Percentiles rank a stretch among this genome's conserved stretches.
Conservation (phyloP, 2,113 vertebrate species). For the Entomyzon cyanotis region DNA sequence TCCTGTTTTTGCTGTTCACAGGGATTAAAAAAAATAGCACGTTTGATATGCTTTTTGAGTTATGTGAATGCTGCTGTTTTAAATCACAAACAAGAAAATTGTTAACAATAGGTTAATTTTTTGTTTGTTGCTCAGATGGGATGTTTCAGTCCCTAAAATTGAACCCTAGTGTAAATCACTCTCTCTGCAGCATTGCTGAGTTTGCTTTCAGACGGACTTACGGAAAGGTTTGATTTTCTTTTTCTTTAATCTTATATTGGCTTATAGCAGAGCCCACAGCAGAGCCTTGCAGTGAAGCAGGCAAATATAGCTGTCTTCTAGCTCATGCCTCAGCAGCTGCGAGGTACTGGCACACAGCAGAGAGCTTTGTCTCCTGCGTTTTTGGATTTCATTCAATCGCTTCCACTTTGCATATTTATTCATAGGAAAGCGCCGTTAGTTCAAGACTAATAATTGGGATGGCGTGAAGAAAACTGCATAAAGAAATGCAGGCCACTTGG, state of each 20-base stretch:
- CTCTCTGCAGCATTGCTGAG: neutral
- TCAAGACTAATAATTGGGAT: neutral
- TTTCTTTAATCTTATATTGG: constrained; percentile 3
- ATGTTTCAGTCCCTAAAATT: neutral
- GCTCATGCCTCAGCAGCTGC: constrained; percentile 1
- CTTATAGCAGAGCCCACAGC: constrained; percentile 1
- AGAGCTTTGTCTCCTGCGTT: constrained; percentile 13
- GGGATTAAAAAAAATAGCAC: constrained; percentile 11
- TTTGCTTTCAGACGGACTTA: neutral
- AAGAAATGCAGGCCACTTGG: neutral
- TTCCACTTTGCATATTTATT: constrained; percentile 30
- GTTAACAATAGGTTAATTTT: constrained; percentile 25
- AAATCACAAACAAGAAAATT: constrained; percentile 9
- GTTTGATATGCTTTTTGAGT: constrained; percentile 8
- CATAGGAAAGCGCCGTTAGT: constrained; percentile 1
- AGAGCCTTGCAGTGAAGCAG: neutral
- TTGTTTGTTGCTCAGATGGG: neutral
- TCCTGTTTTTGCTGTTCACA: neutral
- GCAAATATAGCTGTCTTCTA: neutral
- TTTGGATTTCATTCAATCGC: neutral
- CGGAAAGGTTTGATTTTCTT: constrained; percentile 1
- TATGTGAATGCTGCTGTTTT: constrained; percentile 14
- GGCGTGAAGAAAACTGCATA: neutral
- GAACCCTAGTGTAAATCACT: neutral
- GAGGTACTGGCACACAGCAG: neutral